Base-by-base conservation (phyloP, 2,888 invertebrate species). In the Platycheirus rosarum region DNA sequence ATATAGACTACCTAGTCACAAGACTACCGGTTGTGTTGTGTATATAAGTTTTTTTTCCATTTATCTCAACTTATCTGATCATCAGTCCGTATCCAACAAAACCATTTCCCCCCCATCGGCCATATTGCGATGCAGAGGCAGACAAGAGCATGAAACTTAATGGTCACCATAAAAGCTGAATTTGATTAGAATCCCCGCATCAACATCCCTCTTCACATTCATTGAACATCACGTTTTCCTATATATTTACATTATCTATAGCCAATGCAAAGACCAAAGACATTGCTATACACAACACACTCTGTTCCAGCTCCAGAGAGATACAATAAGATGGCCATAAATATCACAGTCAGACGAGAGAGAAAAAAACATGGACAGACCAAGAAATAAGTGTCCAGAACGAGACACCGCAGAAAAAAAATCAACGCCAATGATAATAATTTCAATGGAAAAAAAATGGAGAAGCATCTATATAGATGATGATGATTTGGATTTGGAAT, bases 121-220 rank as follows among this genome's bases (percentile, higher is more conserved):
- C 57, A 18, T 57, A 40, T 51, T 37, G 57, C 42, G 48, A 23
- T n/a, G 42, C 73, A 60, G 49, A 20, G 3, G 40, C 65, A 51
- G 42, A 44, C 42, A 68, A 37, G 35, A 44, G 29, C 65, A 29
- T 53, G 32, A 63, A 74, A 65, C 18, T 70, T 75, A 69, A 65
- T 80, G 80, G 80, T 80, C 80, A 76, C 76, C 80, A 57, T 69
- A 76, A 80, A 79, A 60, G 65, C 42, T 80, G 80, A 80, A 80
- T 80, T 75, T 76, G 76, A 80, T 80, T 80, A 80, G 57, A 65
- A n/a, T n/a, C 57, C 37, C 44, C 48, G 40, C 44, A 55, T 35
- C 55, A 57, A 37, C 55, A 40, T 51, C 68, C 42, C 53, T 42
- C n/a, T 46, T n/a, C 9, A 53, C 51, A 16, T 14, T 16, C 14